phyloP scores from a whole-genome alignment of 2,113 vertebrate species.

The Muntiacus reevesi region DNA sequence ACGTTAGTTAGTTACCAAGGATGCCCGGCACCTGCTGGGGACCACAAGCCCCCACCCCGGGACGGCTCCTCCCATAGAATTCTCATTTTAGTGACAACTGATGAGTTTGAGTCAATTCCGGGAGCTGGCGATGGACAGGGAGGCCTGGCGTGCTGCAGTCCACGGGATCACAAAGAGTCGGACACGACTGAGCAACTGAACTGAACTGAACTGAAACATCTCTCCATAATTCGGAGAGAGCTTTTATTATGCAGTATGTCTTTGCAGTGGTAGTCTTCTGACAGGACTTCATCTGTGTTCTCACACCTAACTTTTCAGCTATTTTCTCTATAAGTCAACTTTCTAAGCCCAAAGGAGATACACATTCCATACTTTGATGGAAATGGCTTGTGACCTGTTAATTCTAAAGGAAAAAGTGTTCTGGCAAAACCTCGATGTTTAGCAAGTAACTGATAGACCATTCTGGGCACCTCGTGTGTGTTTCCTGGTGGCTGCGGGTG shows the following conservation, averaged over 20 bases:
- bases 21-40: rapidly evolving
- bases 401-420: neutral
- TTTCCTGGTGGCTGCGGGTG: neutral
- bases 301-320: neutral
- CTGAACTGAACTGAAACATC: neutral
- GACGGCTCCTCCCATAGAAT: rapidly evolving
- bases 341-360: neutral
- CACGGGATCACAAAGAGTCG: neutral
- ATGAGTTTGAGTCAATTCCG: rapidly evolving
- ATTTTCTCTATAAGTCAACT: neutral
- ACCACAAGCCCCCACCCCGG: rapidly evolving
- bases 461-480: neutral
- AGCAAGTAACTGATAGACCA: rapidly evolving
- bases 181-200: rapidly evolving
- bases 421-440: neutral
- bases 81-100: rapidly evolving
- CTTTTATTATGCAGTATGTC: rapidly evolving
- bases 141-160: neutral
- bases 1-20: neutral
- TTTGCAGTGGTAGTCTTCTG: neutral
- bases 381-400: neutral
- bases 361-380: neutral
- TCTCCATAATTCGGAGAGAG: rapidly evolving
- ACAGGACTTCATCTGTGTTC: neutral
- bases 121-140: neutral